Percentiles rank a stretch among this genome's conserved stretches.
Evolutionary conservation across 2,113 vertebrate species (phyloP).

Genomic region (Ahaetulla prasina): DNA sequence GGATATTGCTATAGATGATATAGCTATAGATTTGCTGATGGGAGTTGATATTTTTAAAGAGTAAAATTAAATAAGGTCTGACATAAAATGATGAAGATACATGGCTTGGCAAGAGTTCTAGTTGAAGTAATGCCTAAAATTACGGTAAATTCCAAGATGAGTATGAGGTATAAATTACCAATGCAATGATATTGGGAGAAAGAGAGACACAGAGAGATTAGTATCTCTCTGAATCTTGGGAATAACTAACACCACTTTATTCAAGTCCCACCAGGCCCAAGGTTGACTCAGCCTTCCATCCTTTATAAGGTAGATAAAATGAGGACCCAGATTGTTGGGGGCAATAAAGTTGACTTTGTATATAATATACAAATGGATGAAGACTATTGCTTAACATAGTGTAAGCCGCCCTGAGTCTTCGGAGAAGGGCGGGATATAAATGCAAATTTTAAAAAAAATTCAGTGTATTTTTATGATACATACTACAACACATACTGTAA

Average conservation of each 20-base stretch:
- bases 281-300: too few species aligned
- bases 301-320: too few species aligned
- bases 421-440: too few species aligned
- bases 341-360: too few species aligned
- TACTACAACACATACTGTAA: not conserved
- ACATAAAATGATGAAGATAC: not conserved
- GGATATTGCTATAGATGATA: constrained; percentile 6
- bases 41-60: not conserved
- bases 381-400: too few species aligned
- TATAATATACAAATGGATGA: too few species aligned
- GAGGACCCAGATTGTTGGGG: too few species aligned
- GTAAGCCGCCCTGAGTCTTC: too few species aligned
- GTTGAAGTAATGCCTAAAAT: not conserved
- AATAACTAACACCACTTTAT: not conserved
- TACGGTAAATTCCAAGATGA: not conserved
- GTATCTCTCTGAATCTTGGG: not conserved
- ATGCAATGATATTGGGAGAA: not conserved
- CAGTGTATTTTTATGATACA: not conserved
- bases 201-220: not conserved
- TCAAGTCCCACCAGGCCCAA: too few species aligned
- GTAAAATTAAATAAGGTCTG: not conserved
- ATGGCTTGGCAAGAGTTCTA: not conserved
- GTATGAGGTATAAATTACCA: not conserved
- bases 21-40: not conserved
- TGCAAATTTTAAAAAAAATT: too few species aligned